phyloP scores from a whole-genome alignment of 2,113 vertebrate genomes.

The Cheilinus undulatus region DNA sequence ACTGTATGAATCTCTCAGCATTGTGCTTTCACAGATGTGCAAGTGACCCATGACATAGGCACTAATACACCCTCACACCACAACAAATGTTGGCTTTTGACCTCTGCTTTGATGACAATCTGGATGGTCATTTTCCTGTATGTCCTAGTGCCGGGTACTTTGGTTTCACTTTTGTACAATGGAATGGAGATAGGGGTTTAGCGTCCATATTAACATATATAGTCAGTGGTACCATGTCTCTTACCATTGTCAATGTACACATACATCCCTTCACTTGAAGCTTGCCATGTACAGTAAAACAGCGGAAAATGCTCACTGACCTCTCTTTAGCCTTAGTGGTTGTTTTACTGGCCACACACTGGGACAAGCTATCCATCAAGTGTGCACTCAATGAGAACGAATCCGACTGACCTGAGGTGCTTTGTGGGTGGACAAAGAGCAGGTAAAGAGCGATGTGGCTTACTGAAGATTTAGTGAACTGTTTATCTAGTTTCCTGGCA shows the following conservation, averaged over 20 bases:
- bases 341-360: slow-evolving; percentile 57
- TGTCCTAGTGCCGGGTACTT: no score
- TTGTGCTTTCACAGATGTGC: no score
- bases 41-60: no score
- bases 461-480: slow-evolving; percentile 38
- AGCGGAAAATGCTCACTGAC: slow-evolving; percentile 63
- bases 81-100: no score
- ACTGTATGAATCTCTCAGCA: no score
- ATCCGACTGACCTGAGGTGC: slow-evolving; percentile 47
- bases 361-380: slow-evolving; percentile 71
- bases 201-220: no score
- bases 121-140: no score
- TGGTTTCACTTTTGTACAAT: no score
- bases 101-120: no score
- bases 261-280: slow-evolving; percentile 10
- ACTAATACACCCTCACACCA: no score
- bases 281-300: slow-evolving; percentile 34
- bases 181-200: no score
- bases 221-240: neutral
- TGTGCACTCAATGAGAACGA: slow-evolving; percentile 55
- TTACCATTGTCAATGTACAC: neutral
- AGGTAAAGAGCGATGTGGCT: slow-evolving; percentile 49
- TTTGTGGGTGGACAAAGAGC: slow-evolving; percentile 35
- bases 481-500: slow-evolving; percentile 31
- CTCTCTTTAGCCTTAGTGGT: slow-evolving; percentile 65